Conservation (phyloP, 2,888 invertebrate genomes). For the Rotaria sp. region DNA sequence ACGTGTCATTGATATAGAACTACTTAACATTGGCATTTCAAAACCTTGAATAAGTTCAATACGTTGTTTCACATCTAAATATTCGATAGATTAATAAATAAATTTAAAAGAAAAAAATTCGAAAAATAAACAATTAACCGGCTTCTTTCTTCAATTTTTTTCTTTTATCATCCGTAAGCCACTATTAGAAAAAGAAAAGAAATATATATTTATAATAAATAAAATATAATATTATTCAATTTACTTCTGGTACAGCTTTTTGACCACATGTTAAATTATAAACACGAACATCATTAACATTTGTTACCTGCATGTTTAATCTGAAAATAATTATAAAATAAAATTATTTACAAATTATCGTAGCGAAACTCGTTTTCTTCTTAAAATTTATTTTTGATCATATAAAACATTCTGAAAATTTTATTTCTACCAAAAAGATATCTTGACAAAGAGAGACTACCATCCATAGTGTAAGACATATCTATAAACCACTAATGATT, state of each 20-base stretch:
- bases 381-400: no score
- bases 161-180: constrained; percentile 35
- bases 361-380: no score
- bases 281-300: constrained; percentile 89
- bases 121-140: background rate
- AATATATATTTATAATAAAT: background rate
- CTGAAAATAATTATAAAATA: background rate
- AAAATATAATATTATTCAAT: constrained; percentile 49
- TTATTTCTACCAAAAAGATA: no score
- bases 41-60: constrained; percentile 97
- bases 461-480: no score
- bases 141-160: constrained; percentile 35
- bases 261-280: constrained; percentile 86
- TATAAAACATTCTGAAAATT: no score
- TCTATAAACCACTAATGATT: no score
- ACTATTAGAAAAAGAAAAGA: constrained; percentile 10
- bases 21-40: constrained; percentile 92
- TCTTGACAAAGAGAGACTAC: no score
- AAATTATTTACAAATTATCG: background rate
- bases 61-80: constrained; percentile 70
- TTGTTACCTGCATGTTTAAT: constrained; percentile 75
- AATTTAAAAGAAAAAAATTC: no score
- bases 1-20: constrained; percentile 71
- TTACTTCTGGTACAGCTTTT: constrained; percentile 89
- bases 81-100: background rate